Evolutionary conservation across 2,797 vertebrate genomes (phyloP), one percentile per base, ranked within the genome.

Genomic region (Xenentodon cancila): DNA sequence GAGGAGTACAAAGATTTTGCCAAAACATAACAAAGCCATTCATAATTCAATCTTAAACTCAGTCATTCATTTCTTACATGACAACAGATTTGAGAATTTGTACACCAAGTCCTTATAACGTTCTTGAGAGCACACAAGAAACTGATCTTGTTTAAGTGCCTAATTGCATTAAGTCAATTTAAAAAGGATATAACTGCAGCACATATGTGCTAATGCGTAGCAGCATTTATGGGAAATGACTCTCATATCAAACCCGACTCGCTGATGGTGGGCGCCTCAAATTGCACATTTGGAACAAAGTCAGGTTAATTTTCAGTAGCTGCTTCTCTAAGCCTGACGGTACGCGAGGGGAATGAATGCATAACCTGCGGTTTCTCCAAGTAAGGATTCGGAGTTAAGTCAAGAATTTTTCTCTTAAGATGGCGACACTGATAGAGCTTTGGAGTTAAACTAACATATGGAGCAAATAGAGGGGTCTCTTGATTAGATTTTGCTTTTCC

Each of bases 361-460:
- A 79, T 68, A 80, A 84, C 62, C 60, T 81, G 75, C 52, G 85
- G 81, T 88, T 89, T 86, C 70, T 81, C 53, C 56, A 79, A 80
- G 71, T 77, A 77, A 64, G 77, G 54, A 77, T 77, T 83, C 64
- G 53, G 65, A 73, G 82, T 83, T 87, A 75, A 84, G 73, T 85
- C 59, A 58, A 79, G 79, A 83, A 75, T 87, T 84, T 63, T 82
- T 71, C 76, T 78, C 75, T 88, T 84, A 79, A 88, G 89, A 89
- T 84, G 71, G 77, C 77, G 81, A 80, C 80, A 75, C 84, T 76
- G 80, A 89, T 89, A 82, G 83, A 75, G 80, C 71, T 81, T 73
- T 64, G 50, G 71, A 74, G 63, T 70, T 79, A 71, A 74, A 73
- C 77, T 75, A 81, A 86, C 91, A 92, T 88, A 79, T 92, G 92